A percentile compares a stretch with the other conserved stretches of the same genome.
Conservation (phyloP, 2,888 invertebrate species). For the Dusona sp. region DNA sequence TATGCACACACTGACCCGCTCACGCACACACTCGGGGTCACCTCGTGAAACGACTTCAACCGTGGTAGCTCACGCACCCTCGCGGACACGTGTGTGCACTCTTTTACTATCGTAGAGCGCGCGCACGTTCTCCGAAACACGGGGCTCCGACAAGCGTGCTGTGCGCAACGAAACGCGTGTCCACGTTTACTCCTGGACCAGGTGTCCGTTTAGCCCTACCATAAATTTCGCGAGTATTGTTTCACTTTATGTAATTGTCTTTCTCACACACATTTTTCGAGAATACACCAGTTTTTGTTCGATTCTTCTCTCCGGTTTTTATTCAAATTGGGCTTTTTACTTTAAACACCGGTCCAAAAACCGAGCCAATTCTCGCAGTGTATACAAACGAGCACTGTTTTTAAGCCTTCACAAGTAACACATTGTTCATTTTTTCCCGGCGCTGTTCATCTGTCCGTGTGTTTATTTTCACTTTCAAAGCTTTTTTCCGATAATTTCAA, state of each 20-base stretch:
- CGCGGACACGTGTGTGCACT: constrained; percentile 62
- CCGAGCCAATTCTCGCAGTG: background rate
- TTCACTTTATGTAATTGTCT: background rate
- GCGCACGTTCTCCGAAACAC: constrained; percentile 21
- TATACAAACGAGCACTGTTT: background rate
- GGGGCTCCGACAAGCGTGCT: constrained; percentile 45
- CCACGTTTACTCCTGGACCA: constrained; percentile 60
- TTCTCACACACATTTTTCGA: background rate
- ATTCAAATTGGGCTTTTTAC: background rate
- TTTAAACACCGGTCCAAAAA: background rate
- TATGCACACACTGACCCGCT: constrained; percentile 25
- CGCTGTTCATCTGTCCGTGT: background rate
- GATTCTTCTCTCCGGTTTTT: background rate
- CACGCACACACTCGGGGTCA: constrained; percentile 39
- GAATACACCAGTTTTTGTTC: background rate
- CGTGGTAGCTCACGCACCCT: constrained; percentile 41
- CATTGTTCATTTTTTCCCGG: background rate
- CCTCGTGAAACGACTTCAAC: constrained; percentile 34
- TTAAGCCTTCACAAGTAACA: background rate
- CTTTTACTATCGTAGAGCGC: constrained; percentile 48
- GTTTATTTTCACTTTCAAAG: background rate
- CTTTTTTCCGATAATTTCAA: background rate
- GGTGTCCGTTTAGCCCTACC: constrained; percentile 64
- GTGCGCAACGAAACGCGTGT: constrained; percentile 50
- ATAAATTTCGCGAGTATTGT: background rate